Percentiles rank a stretch among this genome's conserved stretches.
Conservation (phyloP, 2,888 invertebrate genomes). For the Parnassius glacialis region DNA sequence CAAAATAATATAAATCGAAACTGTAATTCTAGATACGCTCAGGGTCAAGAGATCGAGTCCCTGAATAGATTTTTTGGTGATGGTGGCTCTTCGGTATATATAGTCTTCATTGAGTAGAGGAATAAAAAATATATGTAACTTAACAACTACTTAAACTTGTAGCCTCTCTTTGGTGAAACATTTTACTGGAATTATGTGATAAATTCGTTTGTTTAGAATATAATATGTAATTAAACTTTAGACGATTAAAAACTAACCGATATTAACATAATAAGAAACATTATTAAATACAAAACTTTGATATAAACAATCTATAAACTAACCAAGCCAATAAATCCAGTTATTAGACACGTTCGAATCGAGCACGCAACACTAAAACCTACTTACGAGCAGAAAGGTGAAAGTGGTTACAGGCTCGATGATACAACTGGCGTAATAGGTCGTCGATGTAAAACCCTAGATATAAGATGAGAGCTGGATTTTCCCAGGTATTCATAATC, state of each 20-base stretch:
- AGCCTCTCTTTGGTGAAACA: too few relatives aligned
- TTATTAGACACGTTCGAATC: slow-evolving; percentile 22
- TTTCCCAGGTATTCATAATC: slow-evolving; percentile 25
- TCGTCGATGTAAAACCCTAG: slow-evolving; percentile 48
- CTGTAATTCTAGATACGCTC: slow-evolving; percentile 2
- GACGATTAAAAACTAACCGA: too few relatives aligned
- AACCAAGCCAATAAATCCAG: slow-evolving; percentile 17
- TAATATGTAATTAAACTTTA: too few relatives aligned
- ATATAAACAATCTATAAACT: not conserved
- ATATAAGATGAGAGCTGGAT: slow-evolving; percentile 33
- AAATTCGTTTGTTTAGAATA: too few relatives aligned
- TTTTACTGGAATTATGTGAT: too few relatives aligned
- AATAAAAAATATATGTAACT: too few relatives aligned
- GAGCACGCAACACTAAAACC: slow-evolving; percentile 42
- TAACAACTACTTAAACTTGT: too few relatives aligned
- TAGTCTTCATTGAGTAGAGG: too few relatives aligned
- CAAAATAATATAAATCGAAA: not conserved
- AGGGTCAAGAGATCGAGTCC: slow-evolving; percentile 1
- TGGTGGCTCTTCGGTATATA: too few relatives aligned
- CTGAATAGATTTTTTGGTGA: not conserved
- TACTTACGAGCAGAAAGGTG: slow-evolving; percentile 46
- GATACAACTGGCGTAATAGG: slow-evolving; percentile 67
- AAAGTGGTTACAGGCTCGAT: slow-evolving; percentile 57
- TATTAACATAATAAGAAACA: not conserved
- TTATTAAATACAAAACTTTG: slow-evolving; percentile 3